These are phyloP conservation scores for Gymnorhina tibicen DNA, from an alignment of 2,113 vertebrate genomes.

Conservation along the genomic window DNA sequence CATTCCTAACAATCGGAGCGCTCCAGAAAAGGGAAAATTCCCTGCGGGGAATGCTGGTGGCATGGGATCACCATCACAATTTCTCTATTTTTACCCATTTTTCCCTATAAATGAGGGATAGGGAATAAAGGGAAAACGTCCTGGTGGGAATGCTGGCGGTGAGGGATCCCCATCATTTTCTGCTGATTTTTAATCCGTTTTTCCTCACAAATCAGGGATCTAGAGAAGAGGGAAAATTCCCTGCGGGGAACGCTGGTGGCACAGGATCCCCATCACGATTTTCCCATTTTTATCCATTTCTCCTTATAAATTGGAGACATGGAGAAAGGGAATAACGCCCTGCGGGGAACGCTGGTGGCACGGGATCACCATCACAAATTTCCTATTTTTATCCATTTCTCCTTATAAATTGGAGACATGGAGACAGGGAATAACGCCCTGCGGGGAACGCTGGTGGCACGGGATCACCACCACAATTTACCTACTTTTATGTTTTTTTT, in stretches of 20 bases:
- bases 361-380: background rate
- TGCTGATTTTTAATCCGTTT: no score
- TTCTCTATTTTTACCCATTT: background rate
- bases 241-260: background rate
- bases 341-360: background rate
- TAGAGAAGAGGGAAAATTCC: background rate
- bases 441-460: background rate
- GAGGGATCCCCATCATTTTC: no score
- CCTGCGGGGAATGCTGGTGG: background rate
- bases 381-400: background rate
- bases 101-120: background rate
- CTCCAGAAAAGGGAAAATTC: background rate
- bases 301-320: fast-evolving
- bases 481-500: background rate
- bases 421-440: background rate
- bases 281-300: background rate
- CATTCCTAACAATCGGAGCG: background rate
- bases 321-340: background rate
- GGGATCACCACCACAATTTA: background rate
- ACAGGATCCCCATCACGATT: background rate
- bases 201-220: no score
- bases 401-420: fast-evolving
- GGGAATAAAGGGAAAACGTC: no score
- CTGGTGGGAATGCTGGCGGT: no score
- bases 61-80: background rate